phyloP scores from a whole-genome alignment of 1,140 invertebrate species.

The Rhyacophila brunnea region DNA sequence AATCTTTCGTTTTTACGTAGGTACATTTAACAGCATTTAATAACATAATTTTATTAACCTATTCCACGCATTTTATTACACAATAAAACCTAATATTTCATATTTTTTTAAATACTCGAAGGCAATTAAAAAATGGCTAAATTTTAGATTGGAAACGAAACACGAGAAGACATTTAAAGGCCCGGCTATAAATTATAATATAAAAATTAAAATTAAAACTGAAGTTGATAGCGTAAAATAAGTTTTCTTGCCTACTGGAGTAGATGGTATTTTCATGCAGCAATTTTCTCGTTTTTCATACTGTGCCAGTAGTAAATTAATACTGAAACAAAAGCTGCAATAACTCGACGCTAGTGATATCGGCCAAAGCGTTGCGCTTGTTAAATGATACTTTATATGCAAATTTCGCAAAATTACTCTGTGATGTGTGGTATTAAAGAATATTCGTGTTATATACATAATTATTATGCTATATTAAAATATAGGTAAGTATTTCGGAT shows the following conservation, averaged over 20 bases:
- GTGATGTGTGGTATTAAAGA: slow-evolving; percentile 21
- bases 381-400: slow-evolving; percentile 32
- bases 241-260: slow-evolving; percentile 3
- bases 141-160: too few species aligned
- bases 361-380: not conserved
- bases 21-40: not conserved
- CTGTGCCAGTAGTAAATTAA: slow-evolving; percentile 2
- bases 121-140: too few species aligned
- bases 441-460: slow-evolving; percentile 19
- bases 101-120: not conserved
- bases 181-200: slow-evolving; percentile 12
- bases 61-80: not conserved
- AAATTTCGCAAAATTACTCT: slow-evolving; percentile 29
- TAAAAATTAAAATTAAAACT: slow-evolving; percentile 7
- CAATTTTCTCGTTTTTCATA: slow-evolving; percentile 1
- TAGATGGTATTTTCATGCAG: slow-evolving; percentile 1
- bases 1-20: too few species aligned
- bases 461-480: slow-evolving; percentile 1
- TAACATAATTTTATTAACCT: slow-evolving; percentile 2
- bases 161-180: not conserved
- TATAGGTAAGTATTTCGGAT: too few species aligned
- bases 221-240: slow-evolving; percentile 2
- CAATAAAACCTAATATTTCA: not conserved
- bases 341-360: slow-evolving; percentile 22
- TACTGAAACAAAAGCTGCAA: slow-evolving; percentile 5